Percentiles rank a stretch among this genome's conserved stretches.
These are phyloP conservation scores for Lysiphlebus fabarum DNA, from an alignment of 1,140 invertebrate species.

Conservation along the genomic window DNA sequence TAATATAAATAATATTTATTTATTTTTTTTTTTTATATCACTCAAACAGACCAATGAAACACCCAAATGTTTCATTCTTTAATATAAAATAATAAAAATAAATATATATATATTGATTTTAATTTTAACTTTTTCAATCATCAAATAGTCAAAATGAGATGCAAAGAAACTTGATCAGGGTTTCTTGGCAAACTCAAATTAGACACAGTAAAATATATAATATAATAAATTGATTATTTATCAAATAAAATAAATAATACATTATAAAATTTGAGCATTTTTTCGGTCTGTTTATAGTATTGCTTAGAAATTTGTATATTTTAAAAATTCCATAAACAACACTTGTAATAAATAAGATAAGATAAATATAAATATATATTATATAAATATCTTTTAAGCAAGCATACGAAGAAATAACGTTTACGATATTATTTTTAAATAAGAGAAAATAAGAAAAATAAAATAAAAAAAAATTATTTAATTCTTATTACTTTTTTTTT, in stretches of 20 bases:
- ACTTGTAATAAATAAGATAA: conserved; percentile 24
- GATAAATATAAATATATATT: too few species aligned
- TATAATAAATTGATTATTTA: conserved; percentile 5
- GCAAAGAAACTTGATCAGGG: conserved; percentile 48
- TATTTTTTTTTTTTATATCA: not conserved
- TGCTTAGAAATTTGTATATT: too few species aligned
- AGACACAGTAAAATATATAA: conserved; percentile 4
- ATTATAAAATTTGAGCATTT: conserved; percentile 44
- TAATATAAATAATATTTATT: not conserved
- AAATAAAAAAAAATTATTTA: too few species aligned
- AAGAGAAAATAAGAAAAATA: too few species aligned
- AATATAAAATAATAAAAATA: not conserved
- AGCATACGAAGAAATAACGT: conserved; percentile 48
- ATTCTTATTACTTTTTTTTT: too few species aligned
- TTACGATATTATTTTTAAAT: conserved; percentile 24
- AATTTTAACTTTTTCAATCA: conserved; percentile 5
- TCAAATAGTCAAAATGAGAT: conserved; percentile 20
- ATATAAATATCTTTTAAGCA: conserved; percentile 45
- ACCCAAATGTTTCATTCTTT: not conserved
- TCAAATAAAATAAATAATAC: too few species aligned
- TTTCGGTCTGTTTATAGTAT: conserved; percentile 32
- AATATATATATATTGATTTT: not conserved
- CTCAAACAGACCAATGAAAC: not conserved
- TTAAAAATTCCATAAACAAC: conserved; percentile 16
- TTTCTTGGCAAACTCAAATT: conserved; percentile 34